These are phyloP conservation scores for Drosophila neotestacea DNA, from an alignment of 2,888 invertebrate genomes.

Conservation along the genomic window DNA sequence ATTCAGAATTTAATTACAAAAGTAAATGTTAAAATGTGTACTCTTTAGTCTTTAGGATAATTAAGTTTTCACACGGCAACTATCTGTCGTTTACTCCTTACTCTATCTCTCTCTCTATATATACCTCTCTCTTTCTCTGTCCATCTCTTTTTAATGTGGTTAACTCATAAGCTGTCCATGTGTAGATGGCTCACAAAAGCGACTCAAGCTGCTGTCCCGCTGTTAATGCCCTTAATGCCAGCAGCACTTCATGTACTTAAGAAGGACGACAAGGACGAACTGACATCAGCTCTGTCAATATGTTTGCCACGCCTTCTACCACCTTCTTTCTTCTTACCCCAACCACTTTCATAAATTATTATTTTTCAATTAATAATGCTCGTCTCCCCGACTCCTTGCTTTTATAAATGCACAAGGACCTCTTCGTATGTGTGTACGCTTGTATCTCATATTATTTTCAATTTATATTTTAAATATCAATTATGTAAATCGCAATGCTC, in stretches of 20 bases:
- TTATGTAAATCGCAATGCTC: constrained; percentile 69
- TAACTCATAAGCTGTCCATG: constrained; percentile 24
- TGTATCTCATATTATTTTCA: constrained; percentile 38
- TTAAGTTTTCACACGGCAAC: constrained; percentile 53
- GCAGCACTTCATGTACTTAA: constrained; percentile 26
- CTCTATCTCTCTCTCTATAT: background rate
- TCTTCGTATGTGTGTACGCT: background rate
- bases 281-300: constrained; percentile 1
- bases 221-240: constrained; percentile 23
- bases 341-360: constrained; percentile 44
- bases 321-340: background rate
- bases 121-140: background rate
- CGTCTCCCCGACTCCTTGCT: constrained; percentile 1
- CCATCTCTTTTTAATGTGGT: constrained; percentile 14
- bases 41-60: constrained; percentile 35
- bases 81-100: background rate
- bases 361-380: constrained; percentile 72
- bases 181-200: constrained; percentile 30
- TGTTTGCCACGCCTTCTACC: background rate
- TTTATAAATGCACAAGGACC: background rate
- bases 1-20: constrained; percentile 65
- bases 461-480: constrained; percentile 73
- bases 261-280: constrained; percentile 12
- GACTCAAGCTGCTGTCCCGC: constrained; percentile 34
- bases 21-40: constrained; percentile 57